These are phyloP conservation scores for Parnassius apollo DNA, from an alignment of 2,888 invertebrate species.

Conservation along the genomic window DNA sequence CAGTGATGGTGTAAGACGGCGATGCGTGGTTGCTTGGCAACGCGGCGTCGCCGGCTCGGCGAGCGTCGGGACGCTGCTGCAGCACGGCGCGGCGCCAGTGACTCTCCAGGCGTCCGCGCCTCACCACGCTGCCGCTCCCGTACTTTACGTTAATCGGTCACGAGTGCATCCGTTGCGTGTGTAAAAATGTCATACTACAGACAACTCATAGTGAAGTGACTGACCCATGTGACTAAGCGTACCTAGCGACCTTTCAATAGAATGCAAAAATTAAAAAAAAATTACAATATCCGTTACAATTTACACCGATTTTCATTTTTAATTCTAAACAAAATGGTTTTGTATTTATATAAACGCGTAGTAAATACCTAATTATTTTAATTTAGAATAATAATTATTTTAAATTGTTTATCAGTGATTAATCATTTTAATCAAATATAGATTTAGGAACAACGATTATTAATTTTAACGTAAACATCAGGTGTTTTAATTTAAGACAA, in stretches of 20 bases:
- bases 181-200: constrained; percentile 8
- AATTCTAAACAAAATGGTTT: too few species aligned
- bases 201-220: constrained; percentile 17
- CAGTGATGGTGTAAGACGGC: constrained; percentile 4
- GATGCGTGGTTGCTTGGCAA: constrained; percentile 64
- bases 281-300: too few species aligned
- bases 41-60: constrained; percentile 65
- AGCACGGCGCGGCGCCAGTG: constrained; percentile 56
- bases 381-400: too few species aligned
- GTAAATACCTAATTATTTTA: too few species aligned
- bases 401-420: too few species aligned
- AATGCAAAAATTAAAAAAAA: too few species aligned
- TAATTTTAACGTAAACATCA: not conserved
- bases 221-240: constrained; percentile 5
- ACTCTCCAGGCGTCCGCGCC: constrained; percentile 49
- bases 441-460: too few species aligned
- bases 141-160: not conserved
- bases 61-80: constrained; percentile 69
- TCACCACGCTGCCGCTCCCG: constrained; percentile 39
- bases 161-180: constrained; percentile 4
- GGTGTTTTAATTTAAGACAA: constrained; percentile 20
- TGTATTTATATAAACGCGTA: too few species aligned
- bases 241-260: too few species aligned
- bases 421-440: too few species aligned
- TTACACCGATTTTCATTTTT: too few species aligned